Evolutionary conservation across 2,888 invertebrate genomes (phyloP), one percentile per base, ranked within the genome.

Genomic region (Alsophila aescularia): DNA sequence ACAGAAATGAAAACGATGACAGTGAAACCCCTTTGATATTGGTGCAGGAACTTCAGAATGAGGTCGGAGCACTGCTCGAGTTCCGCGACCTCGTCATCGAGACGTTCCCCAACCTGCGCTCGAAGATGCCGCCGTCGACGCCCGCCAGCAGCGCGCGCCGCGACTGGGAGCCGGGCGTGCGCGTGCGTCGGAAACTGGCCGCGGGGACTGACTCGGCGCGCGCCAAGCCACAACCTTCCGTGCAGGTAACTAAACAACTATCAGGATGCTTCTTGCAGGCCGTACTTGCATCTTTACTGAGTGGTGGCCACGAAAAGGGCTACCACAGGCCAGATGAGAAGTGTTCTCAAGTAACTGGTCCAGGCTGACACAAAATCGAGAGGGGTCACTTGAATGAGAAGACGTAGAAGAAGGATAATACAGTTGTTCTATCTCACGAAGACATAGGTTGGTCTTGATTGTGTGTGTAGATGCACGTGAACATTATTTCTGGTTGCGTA

Each of bases 11-110:
- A 15, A 12, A 37, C 12, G 21, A 21, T 6, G 14, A 7, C 31
- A 42, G 31, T 42, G 16, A 15, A n/a, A 5, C 31, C 31, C 29
- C 16, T 36, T 9, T 47, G 15, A 2, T 29, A 24, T 45, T 45
- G 42, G 24, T 36, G 31, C 24, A 93, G 93, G 97, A 97, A 93
- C 94, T 97, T 87, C 97, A 97, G 94, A 96, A 97, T 95, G 97
- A 97, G 93, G 97, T 97, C 92, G 96, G 97, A 67, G 96, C 96
- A 74, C 91, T 97, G 75, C 94, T 97, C 90, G 96, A 97, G 93
- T 97, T 97, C 90, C 96, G 97, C 91, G 97, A 97, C 92, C 95
- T 97, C 94, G 97, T 97, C 93, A 96, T 97, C 94, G 97, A 97
- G 94, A 96, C 97, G 80, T 97, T 97, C 93, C 97, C 97, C 76